Conservation (phyloP, 1,140 invertebrate species). For the Euwallacea fornicatus region DNA sequence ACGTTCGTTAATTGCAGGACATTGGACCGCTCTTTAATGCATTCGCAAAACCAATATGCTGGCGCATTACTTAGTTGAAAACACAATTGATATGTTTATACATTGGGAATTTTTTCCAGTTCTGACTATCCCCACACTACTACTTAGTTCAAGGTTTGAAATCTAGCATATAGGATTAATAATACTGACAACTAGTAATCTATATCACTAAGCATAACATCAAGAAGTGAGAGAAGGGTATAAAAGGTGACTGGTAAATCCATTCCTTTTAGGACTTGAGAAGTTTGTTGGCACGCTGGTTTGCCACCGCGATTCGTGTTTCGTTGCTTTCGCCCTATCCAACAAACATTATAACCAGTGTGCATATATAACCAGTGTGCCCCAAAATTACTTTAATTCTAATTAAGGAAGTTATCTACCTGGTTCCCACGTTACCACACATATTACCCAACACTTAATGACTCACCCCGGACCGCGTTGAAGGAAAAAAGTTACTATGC, state of each 20-base stretch:
- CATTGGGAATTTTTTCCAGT: slow-evolving; percentile 1
- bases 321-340: slow-evolving; percentile 77
- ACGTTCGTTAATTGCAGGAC: background rate
- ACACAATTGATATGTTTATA: slow-evolving; percentile 20
- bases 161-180: slow-evolving; percentile 31
- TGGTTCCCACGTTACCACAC: slow-evolving; percentile 21
- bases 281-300: slow-evolving; percentile 77
- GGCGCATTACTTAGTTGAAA: background rate
- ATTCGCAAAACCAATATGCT: background rate
- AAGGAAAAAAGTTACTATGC: background rate
- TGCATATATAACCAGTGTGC: slow-evolving; percentile 46
- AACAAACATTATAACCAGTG: slow-evolving; percentile 50
- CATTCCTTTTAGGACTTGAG: slow-evolving; percentile 65
- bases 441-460: background rate
- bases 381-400: slow-evolving; percentile 35
- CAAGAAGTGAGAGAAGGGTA: slow-evolving; percentile 50
- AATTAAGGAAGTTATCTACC: slow-evolving; percentile 18
- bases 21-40: slow-evolving; percentile 13
- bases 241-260: slow-evolving; percentile 47
- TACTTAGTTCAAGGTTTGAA: slow-evolving; percentile 26
- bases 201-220: slow-evolving; percentile 47
- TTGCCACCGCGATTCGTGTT: slow-evolving; percentile 77
- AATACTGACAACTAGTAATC: slow-evolving; percentile 29
- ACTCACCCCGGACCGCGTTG: too few species aligned
- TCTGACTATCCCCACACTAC: slow-evolving; percentile 31